Conservation (phyloP, 2,113 vertebrate species). For the Xiphophorus couchianus region DNA sequence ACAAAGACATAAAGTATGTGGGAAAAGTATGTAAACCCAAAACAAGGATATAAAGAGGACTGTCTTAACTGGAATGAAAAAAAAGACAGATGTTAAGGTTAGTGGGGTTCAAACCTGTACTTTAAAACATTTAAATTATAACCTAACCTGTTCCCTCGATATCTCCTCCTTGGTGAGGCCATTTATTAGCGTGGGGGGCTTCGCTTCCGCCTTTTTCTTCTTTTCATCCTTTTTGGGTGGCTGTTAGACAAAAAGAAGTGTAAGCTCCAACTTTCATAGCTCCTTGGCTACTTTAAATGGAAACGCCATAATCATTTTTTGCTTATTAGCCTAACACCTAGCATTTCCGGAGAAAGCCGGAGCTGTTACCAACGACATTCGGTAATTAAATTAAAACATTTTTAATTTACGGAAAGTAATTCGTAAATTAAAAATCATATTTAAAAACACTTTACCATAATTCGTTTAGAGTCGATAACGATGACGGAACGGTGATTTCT, state of each 20-base stretch:
- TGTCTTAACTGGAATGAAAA: too few relatives aligned
- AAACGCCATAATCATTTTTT: neutral
- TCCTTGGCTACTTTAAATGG: too few relatives aligned
- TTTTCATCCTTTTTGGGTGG: conserved; percentile 83
- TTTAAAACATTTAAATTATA: neutral
- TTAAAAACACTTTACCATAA: neutral
- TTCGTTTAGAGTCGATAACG: neutral
- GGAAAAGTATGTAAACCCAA: neutral
- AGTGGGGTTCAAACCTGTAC: neutral
- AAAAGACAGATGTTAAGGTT: too few relatives aligned
- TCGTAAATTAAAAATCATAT: neutral
- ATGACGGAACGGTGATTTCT: neutral
- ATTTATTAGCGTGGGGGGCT: conserved; percentile 78
- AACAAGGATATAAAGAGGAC: neutral
- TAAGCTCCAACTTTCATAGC: neutral
- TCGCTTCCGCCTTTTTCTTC: conserved; percentile 68
- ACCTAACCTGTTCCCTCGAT: conserved; percentile 88
- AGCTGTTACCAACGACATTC: neutral
- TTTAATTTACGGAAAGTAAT: too few relatives aligned
- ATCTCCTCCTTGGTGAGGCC: conserved; percentile 82
- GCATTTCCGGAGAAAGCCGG: neutral
- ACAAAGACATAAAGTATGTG: too few relatives aligned
- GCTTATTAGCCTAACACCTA: neutral
- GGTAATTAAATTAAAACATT: too few relatives aligned
- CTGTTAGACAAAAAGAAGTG: conserved; percentile 65